These are phyloP conservation scores for Thera obeliscata DNA, from an alignment of 2,888 invertebrate species.

Conservation along the genomic window DNA sequence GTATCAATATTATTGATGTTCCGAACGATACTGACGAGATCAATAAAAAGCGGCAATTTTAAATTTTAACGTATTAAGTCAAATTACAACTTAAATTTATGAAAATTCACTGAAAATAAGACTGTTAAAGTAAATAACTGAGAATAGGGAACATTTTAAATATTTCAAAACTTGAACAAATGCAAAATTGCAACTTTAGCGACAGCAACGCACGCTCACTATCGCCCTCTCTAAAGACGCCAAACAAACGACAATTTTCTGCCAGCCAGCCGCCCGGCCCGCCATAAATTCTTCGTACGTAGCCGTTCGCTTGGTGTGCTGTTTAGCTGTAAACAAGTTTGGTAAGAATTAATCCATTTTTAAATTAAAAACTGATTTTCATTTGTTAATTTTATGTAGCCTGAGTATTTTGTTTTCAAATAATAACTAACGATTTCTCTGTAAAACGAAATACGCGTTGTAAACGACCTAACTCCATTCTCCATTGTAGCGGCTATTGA, in stretches of 20 bases:
- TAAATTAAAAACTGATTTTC: slow-evolving; percentile 25
- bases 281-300: slow-evolving; percentile 69
- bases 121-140: not conserved
- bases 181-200: not conserved
- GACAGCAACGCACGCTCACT: slow-evolving; percentile 27
- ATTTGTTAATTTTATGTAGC: slow-evolving; percentile 6
- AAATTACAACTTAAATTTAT: not conserved
- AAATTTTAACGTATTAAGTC: slow-evolving; percentile 1
- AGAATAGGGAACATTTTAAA: not conserved
- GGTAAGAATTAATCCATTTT: slow-evolving; percentile 61
- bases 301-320: slow-evolving; percentile 63
- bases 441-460: slow-evolving; percentile 7
- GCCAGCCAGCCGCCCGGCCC: slow-evolving; percentile 56
- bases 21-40: not conserved
- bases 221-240: slow-evolving; percentile 82
- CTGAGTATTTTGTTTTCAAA: not conserved
- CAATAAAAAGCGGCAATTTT: slow-evolving; percentile 26
- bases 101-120: not conserved
- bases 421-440: not conserved
- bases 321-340: slow-evolving; percentile 72
- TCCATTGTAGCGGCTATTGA: slow-evolving; percentile 24
- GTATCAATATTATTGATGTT: not conserved
- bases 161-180: not conserved
- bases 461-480: slow-evolving; percentile 25
- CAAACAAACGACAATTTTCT: slow-evolving; percentile 59